Evolutionary conservation across 1,140 invertebrate species (phyloP).

Genomic region (Pseudachorutes palmiensis): DNA sequence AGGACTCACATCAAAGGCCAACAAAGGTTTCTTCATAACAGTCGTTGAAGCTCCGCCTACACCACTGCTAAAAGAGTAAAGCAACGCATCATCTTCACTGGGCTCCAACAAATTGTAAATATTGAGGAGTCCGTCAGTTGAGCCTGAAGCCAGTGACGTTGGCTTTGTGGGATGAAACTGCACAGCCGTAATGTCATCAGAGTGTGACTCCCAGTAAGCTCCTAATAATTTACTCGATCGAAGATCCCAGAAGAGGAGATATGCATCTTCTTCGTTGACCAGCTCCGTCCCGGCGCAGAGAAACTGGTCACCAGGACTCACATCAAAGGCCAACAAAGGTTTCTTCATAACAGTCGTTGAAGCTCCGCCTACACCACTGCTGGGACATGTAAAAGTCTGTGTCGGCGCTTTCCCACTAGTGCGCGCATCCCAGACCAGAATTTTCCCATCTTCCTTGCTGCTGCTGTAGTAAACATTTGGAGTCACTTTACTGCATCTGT

Average conservation of each 20-base stretch:
- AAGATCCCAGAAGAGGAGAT: conserved; percentile 74
- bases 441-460: conserved; percentile 25
- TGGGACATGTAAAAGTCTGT: conserved; percentile 20
- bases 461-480: conserved; percentile 26
- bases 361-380: conserved; percentile 4
- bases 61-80: conserved; percentile 70
- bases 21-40: conserved; percentile 50
- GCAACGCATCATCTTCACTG: conserved; percentile 71
- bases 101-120: conserved; percentile 66
- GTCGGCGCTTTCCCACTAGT: conserved; percentile 11
- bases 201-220: conserved; percentile 57
- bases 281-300: conserved; percentile 66
- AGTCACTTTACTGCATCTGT: conserved; percentile 31
- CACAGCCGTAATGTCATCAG: conserved; percentile 33
- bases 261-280: conserved; percentile 60
- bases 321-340: conserved; percentile 62
- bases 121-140: conserved; percentile 78
- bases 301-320: conserved; percentile 61
- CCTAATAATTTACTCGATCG: conserved; percentile 60
- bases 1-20: conserved; percentile 66
- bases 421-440: conserved; percentile 30
- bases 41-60: too few species aligned
- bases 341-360: conserved; percentile 43
- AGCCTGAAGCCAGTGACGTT: conserved; percentile 62
- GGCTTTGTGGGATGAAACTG: conserved; percentile 65